Evolutionary conservation across 23 tunicate genomes (phyloP), one percentile per base, ranked within the genome.

Genomic region (Trididemnum nubilum): DNA sequence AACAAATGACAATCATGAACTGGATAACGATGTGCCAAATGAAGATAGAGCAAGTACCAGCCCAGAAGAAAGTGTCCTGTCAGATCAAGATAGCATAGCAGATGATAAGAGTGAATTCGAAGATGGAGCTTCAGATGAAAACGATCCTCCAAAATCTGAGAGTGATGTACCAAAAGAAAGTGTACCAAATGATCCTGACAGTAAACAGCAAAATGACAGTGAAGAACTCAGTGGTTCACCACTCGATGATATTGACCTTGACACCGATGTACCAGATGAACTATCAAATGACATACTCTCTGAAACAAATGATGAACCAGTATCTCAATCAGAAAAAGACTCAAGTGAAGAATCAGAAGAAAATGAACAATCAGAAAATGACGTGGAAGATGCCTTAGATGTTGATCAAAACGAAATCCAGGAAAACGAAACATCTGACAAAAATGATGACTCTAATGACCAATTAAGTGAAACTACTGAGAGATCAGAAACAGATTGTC

Each of bases 321-420:
- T 29, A 1, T 64, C 51, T 24, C 1, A 15, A 2, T 19, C 65
- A 76, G 65, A 49, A 51, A 65, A 76, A 30, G 36, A 76, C 31
- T 44, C 81, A 76, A 65, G 36, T 49, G 81, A 76, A 26, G 36
- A 5, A 76, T 36, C 34, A 40, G 80, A 74, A 26, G 80, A 74
- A 0, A 30, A n/a, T n/a, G n/a, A n/a, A n/a, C n/a, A 7, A 7
- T 32, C 51, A 1, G 81, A 76, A 12, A 2, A 74, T 18, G 80
- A 38, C 3, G 30, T n/a, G 4, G 61, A 38, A 12, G 80, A 74
- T 40, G 80, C 39, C 21, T 61, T 61, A n/a, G 80, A 74, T 26
- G 80, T 38, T 35, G 33, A 38, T 23, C 61, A 60, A 74, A 61
- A 38, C 2, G 80, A 74, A 25, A 61, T 38, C 21, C 80, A 60